phyloP scores from a whole-genome alignment of 1,140 invertebrate species.

The Drosophila arizonae region DNA sequence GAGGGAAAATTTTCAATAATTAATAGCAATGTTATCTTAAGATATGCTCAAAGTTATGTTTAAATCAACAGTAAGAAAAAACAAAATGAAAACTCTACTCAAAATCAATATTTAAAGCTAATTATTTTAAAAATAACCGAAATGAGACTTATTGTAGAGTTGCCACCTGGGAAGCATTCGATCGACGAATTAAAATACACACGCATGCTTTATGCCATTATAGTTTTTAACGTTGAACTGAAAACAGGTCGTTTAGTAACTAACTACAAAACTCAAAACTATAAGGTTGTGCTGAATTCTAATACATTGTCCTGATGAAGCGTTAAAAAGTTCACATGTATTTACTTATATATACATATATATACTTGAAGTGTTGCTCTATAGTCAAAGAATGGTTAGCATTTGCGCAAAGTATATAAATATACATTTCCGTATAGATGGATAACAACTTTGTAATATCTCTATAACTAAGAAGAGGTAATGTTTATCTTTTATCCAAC shows the following conservation, averaged over 20 bases:
- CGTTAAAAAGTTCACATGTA: not conserved
- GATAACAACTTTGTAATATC: not conserved
- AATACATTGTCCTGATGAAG: not conserved
- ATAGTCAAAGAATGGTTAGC: slow-evolving; percentile 28
- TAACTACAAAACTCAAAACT: not conserved
- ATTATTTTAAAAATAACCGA: slow-evolving; percentile 68
- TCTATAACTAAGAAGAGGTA: slow-evolving; percentile 11
- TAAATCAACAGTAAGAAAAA: not conserved
- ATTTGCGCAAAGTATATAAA: slow-evolving; percentile 7
- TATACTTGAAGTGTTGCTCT: slow-evolving; percentile 2
- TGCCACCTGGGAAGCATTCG: slow-evolving; percentile 63
- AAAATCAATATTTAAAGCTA: not conserved
- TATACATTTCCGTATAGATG: not conserved
- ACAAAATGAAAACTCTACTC: not conserved
- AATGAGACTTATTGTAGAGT: slow-evolving; percentile 45
- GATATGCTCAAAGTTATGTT: not conserved
- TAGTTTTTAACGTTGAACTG: slow-evolving; percentile 45
- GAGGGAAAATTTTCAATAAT: not conserved
- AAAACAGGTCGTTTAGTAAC: slow-evolving; percentile 17
- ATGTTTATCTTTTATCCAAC: not conserved
- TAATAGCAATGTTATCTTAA: not conserved
- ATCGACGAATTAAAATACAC: slow-evolving; percentile 63
- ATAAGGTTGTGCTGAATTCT: not conserved
- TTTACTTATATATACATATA: not conserved
- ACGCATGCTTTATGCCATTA: slow-evolving; percentile 68